Evolutionary conservation across 2,113 vertebrate genomes (phyloP).

Genomic region (Motacilla alba): DNA sequence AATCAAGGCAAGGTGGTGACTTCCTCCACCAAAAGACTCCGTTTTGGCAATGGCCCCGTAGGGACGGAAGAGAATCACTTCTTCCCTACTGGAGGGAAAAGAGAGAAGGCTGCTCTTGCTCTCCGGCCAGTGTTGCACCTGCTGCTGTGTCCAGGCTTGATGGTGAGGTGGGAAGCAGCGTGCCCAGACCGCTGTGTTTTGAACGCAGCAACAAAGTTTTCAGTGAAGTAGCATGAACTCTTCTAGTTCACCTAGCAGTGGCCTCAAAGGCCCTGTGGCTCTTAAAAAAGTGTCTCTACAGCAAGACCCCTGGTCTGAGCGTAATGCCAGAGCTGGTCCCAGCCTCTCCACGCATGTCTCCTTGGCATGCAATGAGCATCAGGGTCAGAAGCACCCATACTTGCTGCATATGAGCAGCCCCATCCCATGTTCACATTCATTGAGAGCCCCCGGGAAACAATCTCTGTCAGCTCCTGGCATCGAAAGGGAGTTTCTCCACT

Average conservation of each 20-base stretch:
- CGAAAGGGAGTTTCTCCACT: accelerated
- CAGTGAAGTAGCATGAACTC: neutral
- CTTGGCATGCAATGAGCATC: accelerated
- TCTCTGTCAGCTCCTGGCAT: neutral
- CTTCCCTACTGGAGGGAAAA: neutral
- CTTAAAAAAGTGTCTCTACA: neutral
- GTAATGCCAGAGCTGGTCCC: neutral
- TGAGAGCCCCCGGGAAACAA: neutral
- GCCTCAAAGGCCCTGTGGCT: neutral
- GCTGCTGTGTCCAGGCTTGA: neutral
- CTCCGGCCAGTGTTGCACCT: neutral
- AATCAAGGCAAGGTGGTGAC: neutral
- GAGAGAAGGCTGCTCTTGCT: neutral
- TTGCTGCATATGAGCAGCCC: neutral
- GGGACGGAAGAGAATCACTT: neutral
- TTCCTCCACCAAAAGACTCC: neutral
- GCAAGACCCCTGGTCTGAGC: neutral
- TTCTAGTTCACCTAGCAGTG: accelerated
- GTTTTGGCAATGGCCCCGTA: neutral
- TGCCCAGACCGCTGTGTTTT: accelerated
- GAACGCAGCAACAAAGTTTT: neutral
- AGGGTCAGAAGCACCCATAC: neutral
- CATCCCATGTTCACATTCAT: accelerated
- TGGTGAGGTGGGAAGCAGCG: accelerated
- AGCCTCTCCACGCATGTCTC: accelerated